Base-by-base conservation (phyloP, 1,140 invertebrate genomes). In the Drosophila kikkawai region DNA sequence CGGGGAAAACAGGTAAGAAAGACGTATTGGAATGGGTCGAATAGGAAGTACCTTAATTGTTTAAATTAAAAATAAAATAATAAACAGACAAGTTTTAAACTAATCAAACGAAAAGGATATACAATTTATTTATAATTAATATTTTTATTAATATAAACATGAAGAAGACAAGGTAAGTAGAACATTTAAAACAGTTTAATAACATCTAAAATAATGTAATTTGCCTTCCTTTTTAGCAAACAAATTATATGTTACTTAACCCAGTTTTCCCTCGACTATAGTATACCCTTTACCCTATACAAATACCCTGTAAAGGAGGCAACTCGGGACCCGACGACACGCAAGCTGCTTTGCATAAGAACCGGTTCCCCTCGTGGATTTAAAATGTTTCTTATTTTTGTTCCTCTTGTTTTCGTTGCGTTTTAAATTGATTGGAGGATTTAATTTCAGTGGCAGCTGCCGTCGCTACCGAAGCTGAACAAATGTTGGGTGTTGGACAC, bases 401-500 rank as follows among this genome's bases (percentile, higher is more conserved):
- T 44, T 70, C 0, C 44, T 58, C 55, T 44, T 50, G 39, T 57
- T 61, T 41, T 59, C 56, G 47, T 55, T 47, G 63, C 68, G 71
- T 74, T 83, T 83, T 88, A 87, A 87, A 87, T 87, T 87, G 84
- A 87, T 87, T 87, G 84, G 84, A 84, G 84, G 84, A 87, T 87
- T 87, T 87, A 88, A 88, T 87, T 87, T 87, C 84, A 87, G 80
- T 83, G 80, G 84, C 84, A 87, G 84, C 84, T 87, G 84, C 80
- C 67, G 68, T 64, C 15, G 79, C 65, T 76, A 73, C 70, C 68
- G 70, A 60, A 73, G 67, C 69, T 71, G 55, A 51, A 71, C 69
- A 73, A 73, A 71, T 73, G 70, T 60, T 34, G 67, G 55, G 32
- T 17, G 67, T 73, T 47, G 65, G 60, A 77, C 81, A 85, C 82